Evolutionary conservation across 1,140 invertebrate species (phyloP), one percentile per base, ranked within the genome.

Genomic region (Drosophila asahinai): DNA sequence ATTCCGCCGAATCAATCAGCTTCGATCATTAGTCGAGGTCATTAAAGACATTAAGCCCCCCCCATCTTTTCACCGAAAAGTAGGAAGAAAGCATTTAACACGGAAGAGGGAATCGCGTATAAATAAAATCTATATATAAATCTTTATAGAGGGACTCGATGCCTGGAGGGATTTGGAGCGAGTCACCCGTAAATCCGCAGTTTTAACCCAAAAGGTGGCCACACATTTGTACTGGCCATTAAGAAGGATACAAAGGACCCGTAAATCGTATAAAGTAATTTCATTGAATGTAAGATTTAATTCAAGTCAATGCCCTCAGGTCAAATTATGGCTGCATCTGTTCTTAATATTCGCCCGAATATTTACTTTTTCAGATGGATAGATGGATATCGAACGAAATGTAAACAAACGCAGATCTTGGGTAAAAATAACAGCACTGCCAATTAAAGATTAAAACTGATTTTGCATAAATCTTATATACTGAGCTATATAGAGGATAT

Each of bases 1-100:
- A 52, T 73, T 67, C 63, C 59, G 54, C 33, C 65, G 62, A 89
- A 75, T 87, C 83, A 89, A 89, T 87, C 83, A 80, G 84, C 60
- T 77, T 73, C 67, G 80, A 83, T 89, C 83, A 87, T 89, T 87
- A 87, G 83, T 63, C 72, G 65, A 87, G 68, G 80, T 87, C 83
- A 87, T 87, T 87, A 87, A 87, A 83, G 83, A 66, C 83, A 87
- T 89, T 89, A 87, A 80, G 68, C 30, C 52, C 17, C 49, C n/a
- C 27, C 17, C 49, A 17, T 30, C 15, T 57, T 57, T 57, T 42
- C 47, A 36, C 27, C 17, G 25, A 36, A 49, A 47, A 48, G 30
- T 17, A 55, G 52, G 58, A 57, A 65, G 43, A 59, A 68, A 61
- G 60, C 68, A 79, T 74, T 74, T 74, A 73, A 73, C 67, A 61